These are phyloP conservation scores for Drosophila lacteicornis DNA, from an alignment of 1,140 invertebrate genomes.

Conservation along the genomic window DNA sequence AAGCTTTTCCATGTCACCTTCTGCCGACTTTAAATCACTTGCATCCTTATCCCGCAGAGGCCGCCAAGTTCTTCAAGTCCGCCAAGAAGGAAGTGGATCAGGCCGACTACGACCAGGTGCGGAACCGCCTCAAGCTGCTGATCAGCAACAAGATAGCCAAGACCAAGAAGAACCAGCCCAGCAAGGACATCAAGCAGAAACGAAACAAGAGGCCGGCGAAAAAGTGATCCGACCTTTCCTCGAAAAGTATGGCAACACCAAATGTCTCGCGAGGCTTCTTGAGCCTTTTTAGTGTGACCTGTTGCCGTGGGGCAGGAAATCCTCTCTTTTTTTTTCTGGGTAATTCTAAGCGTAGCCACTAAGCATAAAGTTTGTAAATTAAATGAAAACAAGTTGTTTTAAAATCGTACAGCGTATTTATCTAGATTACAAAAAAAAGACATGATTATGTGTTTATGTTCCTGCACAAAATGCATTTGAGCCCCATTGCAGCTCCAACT, in stretches of 20 bases:
- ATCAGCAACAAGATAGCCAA: slow-evolving; percentile 81
- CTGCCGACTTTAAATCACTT: background rate
- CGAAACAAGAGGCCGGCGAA: slow-evolving; percentile 47
- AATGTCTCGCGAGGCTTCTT: too few relatives aligned
- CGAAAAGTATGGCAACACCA: too few relatives aligned
- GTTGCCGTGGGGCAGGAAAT: too few relatives aligned
- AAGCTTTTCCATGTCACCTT: background rate
- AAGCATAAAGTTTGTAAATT: slow-evolving; percentile 17
- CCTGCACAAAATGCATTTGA: slow-evolving; percentile 80
- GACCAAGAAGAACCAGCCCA: slow-evolving; percentile 57
- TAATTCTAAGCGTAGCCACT: slow-evolving; percentile 3
- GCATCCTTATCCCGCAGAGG: slow-evolving; percentile 57
- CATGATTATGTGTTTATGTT: slow-evolving; percentile 54
- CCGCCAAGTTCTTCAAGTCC: slow-evolving; percentile 72
- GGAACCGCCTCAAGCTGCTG: slow-evolving; percentile 70
- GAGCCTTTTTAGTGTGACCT: too few relatives aligned
- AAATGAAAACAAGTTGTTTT: slow-evolving; percentile 18
- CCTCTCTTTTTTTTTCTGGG: too few relatives aligned
- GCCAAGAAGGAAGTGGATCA: slow-evolving; percentile 46
- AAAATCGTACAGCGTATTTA: slow-evolving; percentile 57
- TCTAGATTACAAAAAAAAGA: slow-evolving; percentile 60
- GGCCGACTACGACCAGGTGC: slow-evolving; percentile 69
- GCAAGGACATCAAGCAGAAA: slow-evolving; percentile 42
- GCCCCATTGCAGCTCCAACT: slow-evolving; percentile 73
- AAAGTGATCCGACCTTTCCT: background rate